Evolutionary conservation across 2,113 vertebrate genomes (phyloP), one percentile per base, ranked within the genome.

Genomic region (Forbesichthys agassizii): DNA sequence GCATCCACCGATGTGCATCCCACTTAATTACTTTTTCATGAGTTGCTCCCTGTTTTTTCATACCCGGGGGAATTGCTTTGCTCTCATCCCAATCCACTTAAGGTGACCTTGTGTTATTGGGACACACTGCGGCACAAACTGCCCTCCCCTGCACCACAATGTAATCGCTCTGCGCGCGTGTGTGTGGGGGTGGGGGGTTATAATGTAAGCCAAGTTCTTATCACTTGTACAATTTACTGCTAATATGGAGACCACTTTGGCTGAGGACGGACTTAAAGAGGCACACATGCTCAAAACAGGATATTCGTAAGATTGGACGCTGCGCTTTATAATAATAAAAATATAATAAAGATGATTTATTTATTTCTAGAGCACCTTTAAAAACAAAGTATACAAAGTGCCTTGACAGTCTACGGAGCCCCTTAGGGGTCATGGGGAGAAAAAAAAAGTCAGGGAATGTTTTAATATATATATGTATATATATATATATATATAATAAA

Each of bases 11-110:
- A 87, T 83, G 83, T 86, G 80, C 83, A 85, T 87, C 84, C 75
- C 78, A 82, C 68, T 84, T 84, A 87, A 88, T 88, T 86, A 88
- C 84, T 81, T 86, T 88, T 88, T 87, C 83, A 84, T 82, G 80
- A 86, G 65, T 86, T 73, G 75, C 77, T 82, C 69, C 73, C 71
- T 52, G n/a, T 71, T 54, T 78, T 80, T 79, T 71, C 8, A 1
- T 78, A 85, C 83, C 11, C 13, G 62, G 82, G 84, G 88, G 77
- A 74, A 61, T 60, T 53, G 48, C 3, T 4, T 33, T 58, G 20
- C 36, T 1, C 53, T 66, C 69, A 14, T 74, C 78, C 68, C 73
- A 73, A 83, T 74, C 73, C 85, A 81, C 73, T 83, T 81, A 77
- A 84, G 80, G 84, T 88, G 80, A 90, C 88, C 88, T 88, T 88